A percentile compares a stretch with the other conserved stretches of the same genome.
Conservation (phyloP, 1,140 invertebrate species). For the Drosophila tristis region DNA sequence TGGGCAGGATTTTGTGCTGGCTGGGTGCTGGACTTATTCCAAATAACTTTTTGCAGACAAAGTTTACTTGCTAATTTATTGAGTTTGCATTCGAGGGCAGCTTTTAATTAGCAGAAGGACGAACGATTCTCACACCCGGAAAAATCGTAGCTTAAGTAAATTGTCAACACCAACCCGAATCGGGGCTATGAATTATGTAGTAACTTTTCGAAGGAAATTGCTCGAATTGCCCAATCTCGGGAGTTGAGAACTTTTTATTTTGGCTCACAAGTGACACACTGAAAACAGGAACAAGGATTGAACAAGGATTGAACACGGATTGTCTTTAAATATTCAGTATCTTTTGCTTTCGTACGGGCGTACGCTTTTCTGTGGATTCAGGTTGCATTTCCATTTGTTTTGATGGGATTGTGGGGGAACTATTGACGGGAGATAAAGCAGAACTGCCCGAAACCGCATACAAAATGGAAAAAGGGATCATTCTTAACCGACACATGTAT, state of each 20-base stretch:
- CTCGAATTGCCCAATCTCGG: background rate
- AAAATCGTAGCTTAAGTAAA: slow-evolving; percentile 24
- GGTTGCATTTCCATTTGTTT: too few relatives aligned
- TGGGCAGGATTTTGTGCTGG: background rate
- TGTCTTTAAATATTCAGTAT: background rate
- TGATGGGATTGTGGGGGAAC: too few relatives aligned
- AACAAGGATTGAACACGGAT: background rate
- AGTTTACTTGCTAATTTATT: slow-evolving; percentile 53
- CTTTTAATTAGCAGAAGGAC: slow-evolving; percentile 39
- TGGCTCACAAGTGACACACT: background rate
- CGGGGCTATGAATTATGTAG: too few relatives aligned
- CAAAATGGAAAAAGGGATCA: too few relatives aligned
- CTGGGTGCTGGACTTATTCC: slow-evolving; percentile 11
- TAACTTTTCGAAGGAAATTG: too few relatives aligned
- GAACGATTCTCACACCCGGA: background rate
- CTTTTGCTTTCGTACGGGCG: too few relatives aligned
- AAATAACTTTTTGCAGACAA: slow-evolving; percentile 43
- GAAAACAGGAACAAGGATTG: background rate
- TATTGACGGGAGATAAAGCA: too few relatives aligned
- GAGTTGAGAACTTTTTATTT: slow-evolving; percentile 1
- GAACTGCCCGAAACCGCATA: too few relatives aligned
- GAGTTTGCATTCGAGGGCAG: slow-evolving; percentile 23
- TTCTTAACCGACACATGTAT: too few relatives aligned
- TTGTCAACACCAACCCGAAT: slow-evolving; percentile 21
- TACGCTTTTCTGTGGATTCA: too few relatives aligned